Conservation (phyloP, 1,140 invertebrate genomes). For the Megathymus violae region DNA sequence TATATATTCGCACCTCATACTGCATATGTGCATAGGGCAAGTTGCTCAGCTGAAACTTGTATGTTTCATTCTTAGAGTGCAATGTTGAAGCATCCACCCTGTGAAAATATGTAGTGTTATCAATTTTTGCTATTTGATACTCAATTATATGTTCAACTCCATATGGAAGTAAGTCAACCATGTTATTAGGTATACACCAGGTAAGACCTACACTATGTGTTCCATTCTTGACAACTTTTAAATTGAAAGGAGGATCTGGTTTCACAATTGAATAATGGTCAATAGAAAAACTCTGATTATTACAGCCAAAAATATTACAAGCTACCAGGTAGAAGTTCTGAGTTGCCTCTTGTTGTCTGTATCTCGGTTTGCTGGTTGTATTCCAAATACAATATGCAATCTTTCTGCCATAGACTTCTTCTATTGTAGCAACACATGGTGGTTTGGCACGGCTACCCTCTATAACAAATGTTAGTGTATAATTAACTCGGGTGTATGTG, state of each 20-base stretch:
- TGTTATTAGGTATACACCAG: slow-evolving; percentile 85
- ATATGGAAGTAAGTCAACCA: slow-evolving; percentile 84
- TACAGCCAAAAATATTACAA: slow-evolving; percentile 84
- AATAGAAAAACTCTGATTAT: slow-evolving; percentile 79
- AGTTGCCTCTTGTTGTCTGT: slow-evolving; percentile 84
- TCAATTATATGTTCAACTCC: slow-evolving; percentile 85
- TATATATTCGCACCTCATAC: slow-evolving; percentile 88
- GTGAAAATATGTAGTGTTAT: slow-evolving; percentile 84
- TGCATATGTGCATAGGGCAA: slow-evolving; percentile 86
- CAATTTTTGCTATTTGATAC: slow-evolving; percentile 86
- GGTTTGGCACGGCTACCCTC: slow-evolving; percentile 55
- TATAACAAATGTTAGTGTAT: slow-evolving; percentile 83
- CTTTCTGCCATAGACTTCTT: slow-evolving; percentile 50
- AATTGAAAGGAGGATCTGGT: slow-evolving; percentile 84
- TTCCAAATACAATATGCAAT: slow-evolving; percentile 81
- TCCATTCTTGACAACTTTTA: slow-evolving; percentile 84
- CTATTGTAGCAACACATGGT: slow-evolving; percentile 55
- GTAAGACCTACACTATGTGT: slow-evolving; percentile 84
- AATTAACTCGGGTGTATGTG: slow-evolving; percentile 84
- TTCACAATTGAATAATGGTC: slow-evolving; percentile 87
- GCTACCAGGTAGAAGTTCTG: slow-evolving; percentile 84
- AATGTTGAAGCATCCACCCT: slow-evolving; percentile 62
- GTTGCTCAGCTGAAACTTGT: slow-evolving; percentile 83
- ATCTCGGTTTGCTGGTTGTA: slow-evolving; percentile 84
- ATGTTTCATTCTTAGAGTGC: slow-evolving; percentile 63